Evolutionary conservation across 64 coral and sea anemone species (phyloP), one percentile per base, ranked within the genome.

Genomic region (Porites australiensis): DNA sequence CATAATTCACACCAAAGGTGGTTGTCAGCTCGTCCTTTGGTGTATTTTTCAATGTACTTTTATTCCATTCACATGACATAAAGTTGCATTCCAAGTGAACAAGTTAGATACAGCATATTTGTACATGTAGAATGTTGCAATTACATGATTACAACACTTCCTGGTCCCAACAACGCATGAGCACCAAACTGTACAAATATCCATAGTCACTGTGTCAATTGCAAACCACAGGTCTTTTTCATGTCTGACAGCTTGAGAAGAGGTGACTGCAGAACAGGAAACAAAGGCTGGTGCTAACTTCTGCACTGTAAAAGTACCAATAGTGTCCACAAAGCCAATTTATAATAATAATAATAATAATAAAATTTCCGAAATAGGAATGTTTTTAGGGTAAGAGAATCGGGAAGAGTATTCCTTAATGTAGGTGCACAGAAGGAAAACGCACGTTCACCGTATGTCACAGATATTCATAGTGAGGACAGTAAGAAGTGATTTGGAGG

Each of bases 151-250:
- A 48, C 88, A 90, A 79, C 88, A 90, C 49, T 75, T n/a, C 66
- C 88, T 76, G 16, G 73, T 75, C 71, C 88, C 88, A 78, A 77
- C 88, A 63, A 90, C 79, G 53, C 88, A 90, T 61, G 61, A 90
- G 55, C 88, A 90, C 88, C 88, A 90, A 68, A 77, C 88, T 66
- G 88, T 90, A 62, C 74, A 77, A 90, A 90, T 81, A 15, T 83
- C 58, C 66, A 79, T 90, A 65, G 72, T 77, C 20, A 79, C 63
- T 77, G 48, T 75, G 74, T 90, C 21, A 62, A 81, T 63, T 64
- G 88, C 88, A 48, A 90, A 46, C 88, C 77, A 90, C 44, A 90
- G 44, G 21, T 90, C 88, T 90, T 62, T 80, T 68, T 90, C 62
- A 75, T 90, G 76, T 54, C 75, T 50, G 49, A 90, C 78, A 50